phyloP scores from a whole-genome alignment of 2,113 vertebrate species.

The Orientallactaga bullata region DNA sequence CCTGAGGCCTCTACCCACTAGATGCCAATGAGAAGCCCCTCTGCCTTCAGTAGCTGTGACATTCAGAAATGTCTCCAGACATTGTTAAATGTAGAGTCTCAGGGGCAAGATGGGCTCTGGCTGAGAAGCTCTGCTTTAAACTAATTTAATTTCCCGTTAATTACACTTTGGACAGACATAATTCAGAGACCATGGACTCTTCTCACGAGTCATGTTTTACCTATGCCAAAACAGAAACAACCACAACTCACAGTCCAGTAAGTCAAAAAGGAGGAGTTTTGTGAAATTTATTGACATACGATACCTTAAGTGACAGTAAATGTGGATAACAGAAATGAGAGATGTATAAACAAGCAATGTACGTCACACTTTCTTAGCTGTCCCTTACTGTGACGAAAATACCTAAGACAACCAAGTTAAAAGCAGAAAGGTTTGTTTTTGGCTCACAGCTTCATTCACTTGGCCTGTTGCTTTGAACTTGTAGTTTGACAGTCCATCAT shows the following conservation, averaged over 20 bases:
- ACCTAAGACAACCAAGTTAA: neutral
- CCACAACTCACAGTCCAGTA: neutral
- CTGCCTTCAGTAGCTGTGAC: neutral
- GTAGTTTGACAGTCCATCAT: neutral
- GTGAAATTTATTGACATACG: conserved; percentile 17
- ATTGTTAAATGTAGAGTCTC: neutral
- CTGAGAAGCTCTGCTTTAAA: neutral
- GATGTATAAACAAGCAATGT: neutral
- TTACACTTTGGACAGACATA: neutral
- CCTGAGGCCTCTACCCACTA: neutral
- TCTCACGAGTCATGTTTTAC: neutral
- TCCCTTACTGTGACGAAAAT: neutral
- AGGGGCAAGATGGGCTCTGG: neutral
- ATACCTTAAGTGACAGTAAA: neutral
- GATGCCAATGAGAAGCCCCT: neutral
- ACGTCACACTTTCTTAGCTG: neutral
- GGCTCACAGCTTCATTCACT: neutral
- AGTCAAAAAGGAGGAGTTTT: conserved; percentile 20
- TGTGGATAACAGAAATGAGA: neutral
- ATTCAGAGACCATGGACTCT: neutral
- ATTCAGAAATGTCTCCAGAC: neutral
- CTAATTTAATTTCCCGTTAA: neutral
- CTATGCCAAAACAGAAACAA: conserved; percentile 57
- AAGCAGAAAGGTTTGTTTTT: neutral
- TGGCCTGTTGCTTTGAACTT: neutral